Base-by-base conservation (phyloP, 2,113 vertebrate species). In the Circaetus gallicus region DNA sequence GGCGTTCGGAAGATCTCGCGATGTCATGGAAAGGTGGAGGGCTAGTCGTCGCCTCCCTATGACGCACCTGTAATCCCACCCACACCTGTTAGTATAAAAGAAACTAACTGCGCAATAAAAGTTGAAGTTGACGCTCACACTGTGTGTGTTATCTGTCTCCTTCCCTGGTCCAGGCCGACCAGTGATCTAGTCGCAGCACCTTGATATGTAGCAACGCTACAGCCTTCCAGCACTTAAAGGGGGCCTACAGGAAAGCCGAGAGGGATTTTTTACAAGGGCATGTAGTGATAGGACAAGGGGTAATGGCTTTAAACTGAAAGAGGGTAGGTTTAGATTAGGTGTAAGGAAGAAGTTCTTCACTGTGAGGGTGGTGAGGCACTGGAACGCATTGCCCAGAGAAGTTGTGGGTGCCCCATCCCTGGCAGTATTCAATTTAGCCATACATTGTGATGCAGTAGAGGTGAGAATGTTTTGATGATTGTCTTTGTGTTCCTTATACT, bases 221-320 rank as follows among this genome's bases (percentile, higher is more conserved):
- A 36, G 4, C 16, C 4, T 50, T 29, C 6, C 67, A 67, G 34
- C 31, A 4, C 31, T 15, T 34, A 4, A 40, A 40, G 2, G 16
- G 36, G 43, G 24, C 34, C 42, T 32, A 2, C 6, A 34, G 38
- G 11, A 61, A 59, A 34, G 18, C 4, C 3, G 49, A 3, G 36
- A 77, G 20, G 28, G 53, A 5, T 36, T 56, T 21, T 52, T 6
- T 20, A 7, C 13, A 16, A 24, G 63, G 28, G n/a, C 18, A 4
- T 6, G 1, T 6, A 24, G 62, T 9, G 13, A 5, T 0, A 53
- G 43, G 47, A 28, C 13, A 17, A 36, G n/a, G 43, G 38, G 1
- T 10, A 34, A 59, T 7, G 17, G 17, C 22, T 50, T 67, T 34
- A 59, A 67, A 36, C 11, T 24, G 25, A 52, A 26, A 38, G 69